Base-by-base conservation (phyloP, 1,140 invertebrate genomes). In the Cydia fagiglandana region DNA sequence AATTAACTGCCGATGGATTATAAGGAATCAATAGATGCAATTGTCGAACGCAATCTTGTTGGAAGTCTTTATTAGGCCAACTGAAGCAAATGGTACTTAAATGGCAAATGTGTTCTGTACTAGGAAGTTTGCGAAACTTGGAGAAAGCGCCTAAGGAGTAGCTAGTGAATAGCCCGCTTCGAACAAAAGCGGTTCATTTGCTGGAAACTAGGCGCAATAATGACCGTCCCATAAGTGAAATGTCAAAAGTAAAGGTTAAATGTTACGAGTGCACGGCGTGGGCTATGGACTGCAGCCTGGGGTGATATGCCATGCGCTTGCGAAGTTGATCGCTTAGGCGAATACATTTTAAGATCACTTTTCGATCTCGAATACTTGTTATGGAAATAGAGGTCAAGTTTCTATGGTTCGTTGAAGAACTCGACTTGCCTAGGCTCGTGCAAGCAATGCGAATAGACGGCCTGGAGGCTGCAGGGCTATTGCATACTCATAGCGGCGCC, bases 221-320 rank as follows among this genome's bases (percentile, higher is more conserved):
- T 87, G 86, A 86, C 82, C 82, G 81, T 81, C 82, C 81, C 86
- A 87, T 89, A 76, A 85, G 79, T 86, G 77, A 89, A 89, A 90
- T 88, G 88, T 88, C 88, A 89, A 85, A 87, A 83, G 87, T 85
- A 87, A 90, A 90, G 86, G 87, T 88, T 87, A 89, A 88, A 88
- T 79, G 84, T 86, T 85, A 87, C 68, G 80, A 76, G 79, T 77
- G 78, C 82, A 80, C 56, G 66, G 77, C 76, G 70, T 61, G 56
- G 74, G 70, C 73, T 75, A 80, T 80, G 75, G 78, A 74, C 70
- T 61, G 66, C 66, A 17, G 66, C 64, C 64, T 73, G 75, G 50
- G 64, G n/a, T 61, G 50, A 56, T 41, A 20, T 73, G 76, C 76
- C 56, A 41, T 53, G 20, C 47, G 73, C 73, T 53, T 73, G 56